phyloP scores from a whole-genome alignment of 2,797 vertebrate species.

The Parotocinclus haroldoi region DNA sequence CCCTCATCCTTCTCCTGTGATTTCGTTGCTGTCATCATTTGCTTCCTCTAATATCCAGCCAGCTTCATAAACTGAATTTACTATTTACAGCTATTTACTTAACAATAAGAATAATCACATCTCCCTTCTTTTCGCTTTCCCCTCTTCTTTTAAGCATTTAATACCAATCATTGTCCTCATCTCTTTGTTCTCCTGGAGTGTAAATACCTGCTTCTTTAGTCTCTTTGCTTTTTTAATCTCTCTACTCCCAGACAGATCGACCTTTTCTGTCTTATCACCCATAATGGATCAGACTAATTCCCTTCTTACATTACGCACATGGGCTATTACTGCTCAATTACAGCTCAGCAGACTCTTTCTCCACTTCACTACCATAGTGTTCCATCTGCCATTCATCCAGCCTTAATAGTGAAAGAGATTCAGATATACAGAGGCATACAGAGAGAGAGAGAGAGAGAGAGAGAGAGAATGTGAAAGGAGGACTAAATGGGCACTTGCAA shows the following conservation, averaged over 20 bases:
- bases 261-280: slow-evolving; percentile 38
- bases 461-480: too few relatives aligned
- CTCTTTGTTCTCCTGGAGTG: slow-evolving; percentile 6
- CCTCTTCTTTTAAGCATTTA: slow-evolving; percentile 30
- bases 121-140: slow-evolving; percentile 12
- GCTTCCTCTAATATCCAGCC: neutral
- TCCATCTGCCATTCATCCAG: slow-evolving; percentile 25
- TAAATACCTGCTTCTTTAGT: slow-evolving; percentile 28
- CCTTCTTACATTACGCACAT: slow-evolving; percentile 40
- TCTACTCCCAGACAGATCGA: slow-evolving; percentile 21
- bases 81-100: neutral
- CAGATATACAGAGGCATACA: neutral
- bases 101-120: slow-evolving; percentile 6
- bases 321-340: slow-evolving; percentile 41
- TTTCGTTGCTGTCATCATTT: neutral
- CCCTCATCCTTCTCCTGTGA: neutral
- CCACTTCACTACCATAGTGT: slow-evolving; percentile 16
- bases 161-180: neutral
- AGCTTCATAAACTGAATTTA: too few relatives aligned
- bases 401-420: slow-evolving; percentile 9
- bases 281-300: slow-evolving; percentile 41
- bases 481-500: neutral
- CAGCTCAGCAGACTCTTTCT: slow-evolving; percentile 19
- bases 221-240: slow-evolving; percentile 4
- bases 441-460: neutral